A percentile compares a stretch with the other conserved stretches of the same genome.
Conservation (phyloP, 2,888 invertebrate genomes). For the Mythimna loreyi region DNA sequence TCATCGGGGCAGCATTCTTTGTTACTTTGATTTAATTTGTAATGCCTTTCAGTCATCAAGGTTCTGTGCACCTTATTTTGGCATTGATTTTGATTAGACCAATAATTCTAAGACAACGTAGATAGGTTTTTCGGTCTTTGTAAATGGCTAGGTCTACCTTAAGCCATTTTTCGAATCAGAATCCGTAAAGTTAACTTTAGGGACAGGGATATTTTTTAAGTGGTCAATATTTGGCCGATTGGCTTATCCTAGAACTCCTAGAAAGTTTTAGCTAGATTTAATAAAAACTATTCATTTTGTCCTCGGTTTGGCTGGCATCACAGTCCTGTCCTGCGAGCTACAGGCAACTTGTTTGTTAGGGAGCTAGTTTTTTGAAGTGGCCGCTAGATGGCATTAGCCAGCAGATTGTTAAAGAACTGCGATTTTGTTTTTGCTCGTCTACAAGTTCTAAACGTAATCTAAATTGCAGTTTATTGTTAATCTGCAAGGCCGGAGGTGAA, state of each 20-base stretch:
- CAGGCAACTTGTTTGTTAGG: background rate
- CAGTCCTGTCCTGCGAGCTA: no score
- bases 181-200: background rate
- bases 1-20: no score
- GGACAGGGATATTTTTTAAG: no score
- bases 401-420: background rate
- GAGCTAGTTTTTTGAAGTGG: background rate
- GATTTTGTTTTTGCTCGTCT: background rate
- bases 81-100: background rate
- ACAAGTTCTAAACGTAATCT: no score
- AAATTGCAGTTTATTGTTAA: background rate
- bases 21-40: background rate
- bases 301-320: background rate
- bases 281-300: background rate
- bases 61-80: background rate
- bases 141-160: background rate
- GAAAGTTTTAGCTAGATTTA: no score
- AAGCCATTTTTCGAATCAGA: background rate
- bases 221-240: background rate
- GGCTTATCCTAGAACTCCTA: no score
- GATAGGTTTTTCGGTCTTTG: background rate
- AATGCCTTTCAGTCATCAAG: background rate
- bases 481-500: background rate
- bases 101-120: background rate
- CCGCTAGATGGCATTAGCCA: slow-evolving; percentile 25